These are phyloP conservation scores for Protonibea diacanthus DNA, from an alignment of 2,797 vertebrate species.

Conservation along the genomic window DNA sequence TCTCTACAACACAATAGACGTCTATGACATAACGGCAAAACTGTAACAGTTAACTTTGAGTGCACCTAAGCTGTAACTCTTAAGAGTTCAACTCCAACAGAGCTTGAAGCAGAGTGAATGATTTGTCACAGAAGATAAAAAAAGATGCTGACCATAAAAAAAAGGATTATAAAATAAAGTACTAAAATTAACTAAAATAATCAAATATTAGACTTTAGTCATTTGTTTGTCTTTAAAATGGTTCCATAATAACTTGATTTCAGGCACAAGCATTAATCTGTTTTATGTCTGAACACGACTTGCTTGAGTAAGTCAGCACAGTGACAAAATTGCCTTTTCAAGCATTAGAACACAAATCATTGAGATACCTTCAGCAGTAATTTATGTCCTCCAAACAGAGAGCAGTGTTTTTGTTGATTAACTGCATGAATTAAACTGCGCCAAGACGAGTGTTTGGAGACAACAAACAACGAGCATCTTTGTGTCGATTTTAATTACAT, in stretches of 20 bases:
- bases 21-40: no score
- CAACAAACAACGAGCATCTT: constrained; percentile 5
- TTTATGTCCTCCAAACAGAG: background rate
- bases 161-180: background rate
- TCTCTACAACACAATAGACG: no score
- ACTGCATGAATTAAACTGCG: constrained; percentile 6
- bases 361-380: background rate
- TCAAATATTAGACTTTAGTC: background rate
- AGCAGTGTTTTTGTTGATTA: background rate
- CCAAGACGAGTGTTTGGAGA: background rate
- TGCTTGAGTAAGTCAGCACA: background rate
- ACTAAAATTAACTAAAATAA: background rate
- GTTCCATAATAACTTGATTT: background rate
- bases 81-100: background rate
- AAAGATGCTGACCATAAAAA: background rate
- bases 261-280: background rate
- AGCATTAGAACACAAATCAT: background rate
- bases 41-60: no score
- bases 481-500: constrained; percentile 25
- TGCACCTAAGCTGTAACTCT: background rate
- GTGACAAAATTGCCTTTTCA: background rate
- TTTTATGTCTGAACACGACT: background rate
- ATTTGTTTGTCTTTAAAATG: background rate
- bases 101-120: background rate
- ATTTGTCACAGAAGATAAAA: no score